These are phyloP conservation scores for Galerucella nymphaeae DNA, from an alignment of 2,888 invertebrate genomes.

Conservation along the genomic window DNA sequence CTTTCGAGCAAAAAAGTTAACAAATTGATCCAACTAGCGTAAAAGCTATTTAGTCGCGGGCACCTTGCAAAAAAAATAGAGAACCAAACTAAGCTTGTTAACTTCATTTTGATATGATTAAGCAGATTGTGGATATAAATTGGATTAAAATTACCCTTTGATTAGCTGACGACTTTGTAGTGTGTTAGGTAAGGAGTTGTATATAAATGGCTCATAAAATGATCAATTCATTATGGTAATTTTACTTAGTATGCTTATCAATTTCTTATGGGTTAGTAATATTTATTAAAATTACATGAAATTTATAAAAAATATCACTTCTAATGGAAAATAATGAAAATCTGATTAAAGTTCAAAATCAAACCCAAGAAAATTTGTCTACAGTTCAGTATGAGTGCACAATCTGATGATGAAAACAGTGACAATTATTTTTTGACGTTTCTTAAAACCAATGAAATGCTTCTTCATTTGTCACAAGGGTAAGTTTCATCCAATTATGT, in stretches of 20 bases:
- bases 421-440: too few species aligned
- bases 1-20: slow-evolving; percentile 4
- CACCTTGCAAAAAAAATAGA: slow-evolving; percentile 45
- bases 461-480: too few species aligned
- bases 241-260: background rate
- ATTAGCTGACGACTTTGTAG: slow-evolving; percentile 8
- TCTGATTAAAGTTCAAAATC: too few species aligned
- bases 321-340: too few species aligned
- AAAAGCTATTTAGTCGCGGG: slow-evolving; percentile 20
- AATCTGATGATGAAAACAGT: too few species aligned
- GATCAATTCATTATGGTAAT: background rate
- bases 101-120: slow-evolving; percentile 21
- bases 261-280: too few species aligned
- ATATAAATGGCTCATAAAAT: background rate
- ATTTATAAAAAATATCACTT: too few species aligned
- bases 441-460: too few species aligned
- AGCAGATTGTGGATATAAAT: slow-evolving; percentile 16
- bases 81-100: slow-evolving; percentile 37
- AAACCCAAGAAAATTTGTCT: too few species aligned
- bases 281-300: too few species aligned
- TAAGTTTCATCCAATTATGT: too few species aligned
- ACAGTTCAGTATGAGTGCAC: too few species aligned
- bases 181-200: background rate
- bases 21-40: slow-evolving; percentile 19
- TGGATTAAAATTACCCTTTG: slow-evolving; percentile 14